Evolutionary conservation across 2,888 invertebrate genomes (phyloP).

Genomic region (Oithona nana): DNA sequence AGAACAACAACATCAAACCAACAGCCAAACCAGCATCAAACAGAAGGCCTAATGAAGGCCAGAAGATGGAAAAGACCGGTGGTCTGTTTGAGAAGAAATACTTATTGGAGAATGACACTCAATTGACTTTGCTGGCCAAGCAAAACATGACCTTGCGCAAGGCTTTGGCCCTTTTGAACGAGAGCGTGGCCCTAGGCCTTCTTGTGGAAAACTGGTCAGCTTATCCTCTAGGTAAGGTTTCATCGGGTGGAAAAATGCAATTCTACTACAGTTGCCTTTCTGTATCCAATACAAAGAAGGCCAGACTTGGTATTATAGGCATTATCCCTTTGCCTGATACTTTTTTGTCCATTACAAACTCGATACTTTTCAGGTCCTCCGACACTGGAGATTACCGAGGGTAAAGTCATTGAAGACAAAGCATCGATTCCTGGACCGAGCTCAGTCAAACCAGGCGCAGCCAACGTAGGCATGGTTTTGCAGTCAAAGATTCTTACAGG

Average conservation of each 20-base stretch:
- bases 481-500: background rate
- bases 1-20: too few species aligned
- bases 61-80: background rate
- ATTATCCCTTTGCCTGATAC: too few species aligned
- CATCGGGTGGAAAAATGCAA: too few species aligned
- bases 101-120: background rate
- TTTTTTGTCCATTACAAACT: too few species aligned
- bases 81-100: background rate
- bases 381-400: background rate
- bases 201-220: conserved; percentile 8
- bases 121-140: background rate
- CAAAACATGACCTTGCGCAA: background rate
- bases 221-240: background rate
- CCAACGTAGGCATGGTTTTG: background rate
- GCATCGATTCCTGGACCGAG: background rate
- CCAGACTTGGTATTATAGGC: too few species aligned
- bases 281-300: too few species aligned
- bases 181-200: background rate
- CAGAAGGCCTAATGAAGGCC: background rate
- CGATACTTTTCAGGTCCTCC: background rate
- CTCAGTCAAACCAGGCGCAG: background rate
- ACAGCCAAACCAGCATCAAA: background rate
- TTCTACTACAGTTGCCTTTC: too few species aligned
- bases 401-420: background rate
- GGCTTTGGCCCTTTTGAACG: background rate